phyloP scores from a whole-genome alignment of 2,888 invertebrate species.

The Phalangium opilio region DNA sequence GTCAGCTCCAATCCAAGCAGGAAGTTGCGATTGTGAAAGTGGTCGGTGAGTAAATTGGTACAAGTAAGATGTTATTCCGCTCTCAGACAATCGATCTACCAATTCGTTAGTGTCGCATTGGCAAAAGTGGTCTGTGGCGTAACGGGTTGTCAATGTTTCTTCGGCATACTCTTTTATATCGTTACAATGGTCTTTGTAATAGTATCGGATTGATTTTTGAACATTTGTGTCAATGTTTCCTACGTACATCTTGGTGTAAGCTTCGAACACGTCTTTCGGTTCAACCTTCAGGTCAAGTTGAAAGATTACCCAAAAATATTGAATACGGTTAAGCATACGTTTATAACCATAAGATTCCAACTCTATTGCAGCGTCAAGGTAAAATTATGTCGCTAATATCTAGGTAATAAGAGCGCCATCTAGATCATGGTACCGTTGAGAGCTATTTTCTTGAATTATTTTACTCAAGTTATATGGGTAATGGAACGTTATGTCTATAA shows the following conservation, averaged over 20 bases:
- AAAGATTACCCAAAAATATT: too few species aligned
- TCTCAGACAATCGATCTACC: conserved; percentile 9
- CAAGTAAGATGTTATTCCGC: conserved; percentile 10
- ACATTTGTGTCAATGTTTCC: background rate
- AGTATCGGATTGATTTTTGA: conserved; percentile 5
- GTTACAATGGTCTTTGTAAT: conserved; percentile 5
- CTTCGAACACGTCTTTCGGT: too few species aligned
- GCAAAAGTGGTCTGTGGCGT: conserved; percentile 12
- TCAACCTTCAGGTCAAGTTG: too few species aligned
- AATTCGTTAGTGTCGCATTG: conserved; percentile 8
- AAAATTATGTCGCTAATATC: too few species aligned
- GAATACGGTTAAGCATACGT: too few species aligned
- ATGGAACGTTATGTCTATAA: too few species aligned
- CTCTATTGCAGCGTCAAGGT: too few species aligned
- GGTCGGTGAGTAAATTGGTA: conserved; percentile 11
- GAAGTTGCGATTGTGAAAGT: background rate
- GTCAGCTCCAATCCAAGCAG: conserved; percentile 15
- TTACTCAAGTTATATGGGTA: too few species aligned
- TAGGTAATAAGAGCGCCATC: too few species aligned
- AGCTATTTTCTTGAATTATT: too few species aligned
- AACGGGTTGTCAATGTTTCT: conserved; percentile 5
- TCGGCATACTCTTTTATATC: conserved; percentile 6
- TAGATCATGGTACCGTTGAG: too few species aligned
- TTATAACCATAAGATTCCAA: too few species aligned
- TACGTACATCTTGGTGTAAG: background rate